Conservation (phyloP, 1,140 invertebrate species). For the Caenorhabditis briggsae region DNA sequence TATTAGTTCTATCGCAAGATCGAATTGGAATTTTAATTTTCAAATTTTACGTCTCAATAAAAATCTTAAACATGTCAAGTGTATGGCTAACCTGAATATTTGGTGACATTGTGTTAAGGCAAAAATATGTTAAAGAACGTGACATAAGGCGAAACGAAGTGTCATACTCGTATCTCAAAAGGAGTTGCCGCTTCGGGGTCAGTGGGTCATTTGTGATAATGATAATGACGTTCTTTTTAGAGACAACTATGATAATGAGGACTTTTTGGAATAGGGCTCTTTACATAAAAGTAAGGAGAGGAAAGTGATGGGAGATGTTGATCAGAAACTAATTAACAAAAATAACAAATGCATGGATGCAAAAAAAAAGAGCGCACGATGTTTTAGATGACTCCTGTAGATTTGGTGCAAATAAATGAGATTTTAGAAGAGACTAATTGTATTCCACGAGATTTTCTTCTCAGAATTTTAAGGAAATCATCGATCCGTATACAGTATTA, state of each 20-base stretch:
- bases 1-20: no score
- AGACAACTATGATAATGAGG: not conserved
- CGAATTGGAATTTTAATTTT: not conserved
- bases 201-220: constrained; percentile 37
- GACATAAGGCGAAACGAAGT: not conserved
- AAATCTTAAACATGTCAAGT: not conserved
- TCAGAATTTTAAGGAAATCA: no score
- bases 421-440: no score
- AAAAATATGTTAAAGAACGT: not conserved
- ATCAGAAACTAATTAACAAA: no score
- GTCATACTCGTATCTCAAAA: constrained; percentile 16
- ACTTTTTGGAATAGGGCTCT: not conserved
- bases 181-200: constrained; percentile 27
- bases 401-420: no score
- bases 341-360: no score
- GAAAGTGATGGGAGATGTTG: not conserved
- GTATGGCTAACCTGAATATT: constrained; percentile 35
- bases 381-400: no score
- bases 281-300: not conserved
- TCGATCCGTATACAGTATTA: no score
- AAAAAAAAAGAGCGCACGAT: no score
- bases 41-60: not conserved
- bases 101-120: not conserved
- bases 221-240: not conserved
- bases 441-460: no score